Conservation (phyloP, 2,888 invertebrate genomes). For the Andrena chrysosceles region DNA sequence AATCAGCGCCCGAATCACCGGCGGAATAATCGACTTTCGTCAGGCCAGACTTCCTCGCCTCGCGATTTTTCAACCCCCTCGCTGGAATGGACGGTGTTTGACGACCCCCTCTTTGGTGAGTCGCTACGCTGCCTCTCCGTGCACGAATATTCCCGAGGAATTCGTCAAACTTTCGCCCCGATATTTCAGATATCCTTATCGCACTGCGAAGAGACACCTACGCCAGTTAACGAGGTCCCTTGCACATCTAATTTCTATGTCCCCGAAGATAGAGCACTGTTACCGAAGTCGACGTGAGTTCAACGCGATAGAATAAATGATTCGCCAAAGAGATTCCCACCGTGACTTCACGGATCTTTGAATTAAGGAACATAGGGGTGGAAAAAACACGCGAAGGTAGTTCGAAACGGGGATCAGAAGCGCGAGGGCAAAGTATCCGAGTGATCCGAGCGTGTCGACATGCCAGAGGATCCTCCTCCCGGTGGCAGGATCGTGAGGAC, state of each 20-base stretch:
- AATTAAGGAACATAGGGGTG: background rate
- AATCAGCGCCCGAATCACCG: constrained; percentile 65
- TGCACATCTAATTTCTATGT: too few relatives aligned
- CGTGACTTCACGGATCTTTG: background rate
- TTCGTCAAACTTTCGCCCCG: background rate
- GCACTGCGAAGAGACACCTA: background rate
- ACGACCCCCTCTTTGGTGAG: constrained; percentile 33
- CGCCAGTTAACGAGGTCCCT: too few relatives aligned
- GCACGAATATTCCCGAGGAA: constrained; percentile 14
- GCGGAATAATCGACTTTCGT: constrained; percentile 70
- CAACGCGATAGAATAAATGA: background rate
- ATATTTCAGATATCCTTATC: background rate
- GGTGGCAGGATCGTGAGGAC: constrained; percentile 70
- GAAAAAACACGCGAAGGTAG: background rate
- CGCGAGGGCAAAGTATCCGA: constrained; percentile 26
- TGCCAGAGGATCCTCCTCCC: constrained; percentile 42
- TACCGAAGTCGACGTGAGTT: background rate
- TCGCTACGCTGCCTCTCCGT: constrained; percentile 27
- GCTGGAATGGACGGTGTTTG: constrained; percentile 48
- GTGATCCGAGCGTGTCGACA: constrained; percentile 51
- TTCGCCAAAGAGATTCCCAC: too few relatives aligned
- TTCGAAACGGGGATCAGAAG: background rate
- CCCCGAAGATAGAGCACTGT: background rate
- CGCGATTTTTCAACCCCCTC: constrained; percentile 47
- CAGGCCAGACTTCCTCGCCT: constrained; percentile 55